Evolutionary conservation across 2,113 vertebrate species (phyloP), one percentile per base, ranked within the genome.

Genomic region (Zosterops japonicus): DNA sequence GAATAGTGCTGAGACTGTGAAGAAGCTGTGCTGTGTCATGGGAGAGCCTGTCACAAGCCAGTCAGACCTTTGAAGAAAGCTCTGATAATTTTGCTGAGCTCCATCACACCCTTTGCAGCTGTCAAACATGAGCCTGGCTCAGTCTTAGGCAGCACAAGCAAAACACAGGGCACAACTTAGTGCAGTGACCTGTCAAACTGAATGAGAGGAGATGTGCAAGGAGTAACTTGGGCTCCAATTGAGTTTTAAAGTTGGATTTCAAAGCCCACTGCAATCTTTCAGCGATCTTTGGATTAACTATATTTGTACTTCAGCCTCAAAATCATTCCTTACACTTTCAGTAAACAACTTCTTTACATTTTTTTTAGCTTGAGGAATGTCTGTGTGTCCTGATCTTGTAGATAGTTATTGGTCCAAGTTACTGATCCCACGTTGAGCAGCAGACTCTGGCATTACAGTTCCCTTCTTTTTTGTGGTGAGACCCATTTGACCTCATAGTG

Each of bases 381-480:
- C 29, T 84, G 11, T 19, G 36, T 67, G 39, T 42, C 69, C 39
- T 63, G 16, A 56, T 55, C 39, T 65, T 55, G 16, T 12, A 41
- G 36, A 27, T 8, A 22, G 3, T 27, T 52, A 9, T 56, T 22
- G 31, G 21, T 70, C 69, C n/a, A 28, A 35, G 46, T 46, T 41
- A 70, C 24, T 0, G 0, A 39, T 56, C 24, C 44, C 0, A 0
- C 31, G 11, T 23, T 59, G 21, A 75, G 47, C 47, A 87, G 35
- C 68, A 89, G 60, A 50, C 11, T 81, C 14, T 27, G 41, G 23
- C 6, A 1, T 28, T 86, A 49, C 24, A 80, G 7, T 41, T 55
- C n/a, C 27, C 49, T 79, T 82, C 35, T 49, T 80, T 93, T 52
- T n/a, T 82, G 75, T 72, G 24, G 18, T 44, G 46, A 94, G n/a